Conservation (phyloP, 1,140 invertebrate species). For the Lepidurus packardi region DNA sequence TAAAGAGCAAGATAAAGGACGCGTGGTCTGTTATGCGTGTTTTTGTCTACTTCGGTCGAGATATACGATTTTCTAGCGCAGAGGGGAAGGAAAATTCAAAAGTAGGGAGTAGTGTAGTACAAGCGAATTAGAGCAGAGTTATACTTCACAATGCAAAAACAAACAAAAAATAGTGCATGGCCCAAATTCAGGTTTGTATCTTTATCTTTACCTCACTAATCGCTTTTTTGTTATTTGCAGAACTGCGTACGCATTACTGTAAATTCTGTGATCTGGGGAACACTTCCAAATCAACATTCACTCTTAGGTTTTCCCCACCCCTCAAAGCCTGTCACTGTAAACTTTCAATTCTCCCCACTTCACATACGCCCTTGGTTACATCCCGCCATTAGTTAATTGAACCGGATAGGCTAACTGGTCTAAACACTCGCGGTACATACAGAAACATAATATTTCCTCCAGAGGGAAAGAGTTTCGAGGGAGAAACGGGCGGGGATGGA, state of each 20-base stretch:
- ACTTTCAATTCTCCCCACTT: not conserved
- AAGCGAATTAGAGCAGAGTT: slow-evolving; percentile 6
- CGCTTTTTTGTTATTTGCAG: not conserved
- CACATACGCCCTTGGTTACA: not conserved
- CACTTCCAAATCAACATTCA: slow-evolving; percentile 5
- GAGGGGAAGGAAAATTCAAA: not conserved
- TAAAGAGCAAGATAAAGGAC: not conserved
- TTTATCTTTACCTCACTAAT: not conserved
- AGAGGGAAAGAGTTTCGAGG: not conserved
- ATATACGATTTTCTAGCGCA: not conserved
- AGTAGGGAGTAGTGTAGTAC: not conserved
- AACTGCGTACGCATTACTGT: not conserved
- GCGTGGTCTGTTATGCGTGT: not conserved
- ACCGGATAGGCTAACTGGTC: slow-evolving; percentile 12
- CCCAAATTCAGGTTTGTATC: not conserved
- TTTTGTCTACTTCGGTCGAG: not conserved
- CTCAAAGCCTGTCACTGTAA: not conserved
- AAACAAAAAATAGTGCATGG: not conserved
- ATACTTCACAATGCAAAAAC: not conserved
- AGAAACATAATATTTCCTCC: not conserved
- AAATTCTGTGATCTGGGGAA: slow-evolving; percentile 10
- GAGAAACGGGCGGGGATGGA: not conserved
- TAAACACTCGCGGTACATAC: not conserved
- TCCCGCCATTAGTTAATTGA: not conserved
- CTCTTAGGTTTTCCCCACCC: not conserved